Percentiles rank a stretch among this genome's conserved stretches.
These are phyloP conservation scores for Sebastes hopkinsi DNA, from an alignment of 2,797 vertebrate species.

Conservation along the genomic window DNA sequence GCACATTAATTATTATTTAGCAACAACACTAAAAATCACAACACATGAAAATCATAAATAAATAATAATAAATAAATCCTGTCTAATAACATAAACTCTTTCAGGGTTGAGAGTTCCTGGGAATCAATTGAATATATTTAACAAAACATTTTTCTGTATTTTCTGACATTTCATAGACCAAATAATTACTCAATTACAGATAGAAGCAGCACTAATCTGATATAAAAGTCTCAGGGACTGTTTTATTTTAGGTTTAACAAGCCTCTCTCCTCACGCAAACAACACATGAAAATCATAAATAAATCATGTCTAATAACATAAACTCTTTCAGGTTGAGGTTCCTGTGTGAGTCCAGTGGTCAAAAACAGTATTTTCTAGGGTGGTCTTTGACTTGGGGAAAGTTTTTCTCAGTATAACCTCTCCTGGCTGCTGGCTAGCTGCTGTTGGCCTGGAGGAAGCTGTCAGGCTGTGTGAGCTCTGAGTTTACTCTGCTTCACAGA, in stretches of 20 bases:
- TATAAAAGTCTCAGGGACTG: background rate
- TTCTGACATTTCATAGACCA: background rate
- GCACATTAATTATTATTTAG: no score
- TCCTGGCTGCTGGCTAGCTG: conserved; percentile 26
- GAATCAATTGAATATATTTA: no score
- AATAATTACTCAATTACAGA: background rate
- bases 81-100: background rate
- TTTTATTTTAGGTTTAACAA: background rate
- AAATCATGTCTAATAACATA: conserved; percentile 4
- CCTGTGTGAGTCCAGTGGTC: conserved; percentile 21
- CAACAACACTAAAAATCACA: no score
- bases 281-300: background rate
- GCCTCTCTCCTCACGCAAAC: background rate
- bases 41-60: background rate
- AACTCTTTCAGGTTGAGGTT: background rate
- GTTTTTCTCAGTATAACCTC: conserved; percentile 29
- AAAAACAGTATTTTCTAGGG: conserved; percentile 32
- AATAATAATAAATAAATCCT: background rate
- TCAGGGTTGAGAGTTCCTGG: background rate
- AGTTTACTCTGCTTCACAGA: conserved; percentile 63
- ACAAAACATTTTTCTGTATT: background rate
- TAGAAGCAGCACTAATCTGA: background rate
- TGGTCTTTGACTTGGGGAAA: conserved; percentile 52
- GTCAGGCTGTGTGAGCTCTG: conserved; percentile 57
- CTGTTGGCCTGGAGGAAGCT: conserved; percentile 62